These are phyloP conservation scores for Axinella damicornis DNA, from an alignment of 37 sponge, comb jelly and placozoan genomes.

Conservation along the genomic window DNA sequence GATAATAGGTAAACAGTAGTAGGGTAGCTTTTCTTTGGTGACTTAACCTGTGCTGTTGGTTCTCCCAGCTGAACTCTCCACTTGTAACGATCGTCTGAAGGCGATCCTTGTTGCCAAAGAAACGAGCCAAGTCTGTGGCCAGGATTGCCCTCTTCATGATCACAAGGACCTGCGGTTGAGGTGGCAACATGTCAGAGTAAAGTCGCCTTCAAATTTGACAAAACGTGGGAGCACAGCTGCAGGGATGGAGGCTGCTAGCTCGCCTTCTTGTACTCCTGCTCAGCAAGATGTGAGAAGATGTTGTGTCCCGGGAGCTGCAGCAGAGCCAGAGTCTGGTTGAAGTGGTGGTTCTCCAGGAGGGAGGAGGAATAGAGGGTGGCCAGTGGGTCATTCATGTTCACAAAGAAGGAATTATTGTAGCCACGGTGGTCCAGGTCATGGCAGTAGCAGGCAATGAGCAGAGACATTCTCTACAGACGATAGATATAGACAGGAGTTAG, in stretches of 20 bases:
- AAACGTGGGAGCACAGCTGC: too few species aligned
- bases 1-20: too few species aligned
- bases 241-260: too few species aligned
- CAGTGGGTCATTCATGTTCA: conserved; percentile 44
- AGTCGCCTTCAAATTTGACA: too few species aligned
- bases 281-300: conserved; percentile 47
- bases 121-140: conserved; percentile 71
- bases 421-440: conserved; percentile 86
- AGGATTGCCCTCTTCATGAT: conserved; percentile 66
- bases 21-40: not conserved
- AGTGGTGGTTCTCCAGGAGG: conserved; percentile 79
- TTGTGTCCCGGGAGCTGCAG: conserved; percentile 49
- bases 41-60: conserved; percentile 40
- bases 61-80: conserved; percentile 32
- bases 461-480: conserved; percentile 46
- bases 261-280: conserved; percentile 53
- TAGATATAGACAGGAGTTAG: too few species aligned
- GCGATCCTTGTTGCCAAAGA: conserved; percentile 33
- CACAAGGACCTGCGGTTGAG: conserved; percentile 17
- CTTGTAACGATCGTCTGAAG: conserved; percentile 15
- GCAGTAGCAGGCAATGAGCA: conserved; percentile 62
- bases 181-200: too few species aligned
- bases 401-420: conserved; percentile 63
- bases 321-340: conserved; percentile 45
- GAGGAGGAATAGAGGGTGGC: conserved; percentile 68